Conservation (phyloP, 2,888 invertebrate species). For the Brachyptera putata region DNA sequence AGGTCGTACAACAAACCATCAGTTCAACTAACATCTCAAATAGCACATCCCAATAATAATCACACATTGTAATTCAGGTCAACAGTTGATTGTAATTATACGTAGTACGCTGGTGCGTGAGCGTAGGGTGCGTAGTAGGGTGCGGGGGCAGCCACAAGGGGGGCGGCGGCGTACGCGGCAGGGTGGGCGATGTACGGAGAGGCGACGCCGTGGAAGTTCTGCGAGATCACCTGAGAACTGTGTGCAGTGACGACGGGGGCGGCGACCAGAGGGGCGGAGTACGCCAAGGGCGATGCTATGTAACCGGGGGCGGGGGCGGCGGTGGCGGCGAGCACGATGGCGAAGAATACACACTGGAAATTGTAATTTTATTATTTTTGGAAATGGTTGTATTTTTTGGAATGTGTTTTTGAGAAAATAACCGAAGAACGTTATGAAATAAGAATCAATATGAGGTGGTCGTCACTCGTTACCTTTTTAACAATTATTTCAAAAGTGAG, state of each 20-base stretch:
- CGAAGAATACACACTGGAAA: constrained; percentile 49
- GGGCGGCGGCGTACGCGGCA: constrained; percentile 45
- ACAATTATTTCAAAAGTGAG: too few species aligned
- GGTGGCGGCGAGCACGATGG: constrained; percentile 51
- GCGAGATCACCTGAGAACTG: constrained; percentile 60
- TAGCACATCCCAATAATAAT: too few species aligned
- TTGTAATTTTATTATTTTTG: not conserved
- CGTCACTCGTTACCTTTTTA: too few species aligned
- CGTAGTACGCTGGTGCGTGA: not conserved
- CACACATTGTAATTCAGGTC: too few species aligned
- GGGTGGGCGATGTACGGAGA: constrained; percentile 49
- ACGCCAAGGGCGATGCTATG: constrained; percentile 41
- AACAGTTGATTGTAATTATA: not conserved
- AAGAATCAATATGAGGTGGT: too few species aligned
- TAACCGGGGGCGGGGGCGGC: constrained; percentile 50
- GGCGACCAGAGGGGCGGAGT: constrained; percentile 14
- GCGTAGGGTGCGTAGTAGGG: not conserved
- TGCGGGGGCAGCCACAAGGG: constrained; percentile 38
- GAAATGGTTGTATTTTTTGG: not conserved
- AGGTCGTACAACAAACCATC: too few species aligned
- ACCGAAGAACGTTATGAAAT: too few species aligned
- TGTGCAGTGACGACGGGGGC: constrained; percentile 55
- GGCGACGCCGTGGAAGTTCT: constrained; percentile 58
- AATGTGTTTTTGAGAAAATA: too few species aligned
- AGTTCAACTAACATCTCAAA: too few species aligned